phyloP scores from a whole-genome alignment of 2,888 invertebrate species.

The Plutella xylostella region DNA sequence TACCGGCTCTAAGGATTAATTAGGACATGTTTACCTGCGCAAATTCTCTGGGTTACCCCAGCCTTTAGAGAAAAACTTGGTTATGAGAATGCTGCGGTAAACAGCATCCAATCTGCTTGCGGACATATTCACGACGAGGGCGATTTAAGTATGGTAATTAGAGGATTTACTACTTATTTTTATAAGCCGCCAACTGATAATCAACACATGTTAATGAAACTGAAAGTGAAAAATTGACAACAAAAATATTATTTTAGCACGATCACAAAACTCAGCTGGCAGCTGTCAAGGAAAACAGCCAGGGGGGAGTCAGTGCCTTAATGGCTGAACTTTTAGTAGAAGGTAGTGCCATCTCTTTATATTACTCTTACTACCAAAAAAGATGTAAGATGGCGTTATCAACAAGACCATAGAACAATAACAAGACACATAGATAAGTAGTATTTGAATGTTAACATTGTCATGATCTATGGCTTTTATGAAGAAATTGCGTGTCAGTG shows the following conservation, averaged over 20 bases:
- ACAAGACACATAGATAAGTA: too few species aligned
- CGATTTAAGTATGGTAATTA: too few species aligned
- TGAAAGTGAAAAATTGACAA: constrained; percentile 6
- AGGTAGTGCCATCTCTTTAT: background rate
- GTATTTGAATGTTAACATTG: too few species aligned
- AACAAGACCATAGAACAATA: too few species aligned
- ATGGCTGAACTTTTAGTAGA: background rate
- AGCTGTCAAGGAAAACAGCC: too few species aligned
- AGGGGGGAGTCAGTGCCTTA: background rate
- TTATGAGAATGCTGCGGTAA: constrained; percentile 87
- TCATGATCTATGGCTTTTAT: too few species aligned
- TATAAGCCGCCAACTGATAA: too few species aligned
- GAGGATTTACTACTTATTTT: too few species aligned
- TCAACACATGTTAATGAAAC: background rate
- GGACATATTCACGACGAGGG: constrained; percentile 62
- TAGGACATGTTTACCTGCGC: constrained; percentile 72
- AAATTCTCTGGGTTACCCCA: constrained; percentile 96
- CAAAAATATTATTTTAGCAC: background rate
- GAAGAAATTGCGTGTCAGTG: too few species aligned
- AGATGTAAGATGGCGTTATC: too few species aligned
- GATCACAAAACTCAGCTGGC: too few species aligned
- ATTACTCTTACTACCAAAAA: too few species aligned
- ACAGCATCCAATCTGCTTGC: constrained; percentile 79
- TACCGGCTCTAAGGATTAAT: background rate
- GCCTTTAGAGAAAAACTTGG: constrained; percentile 94